phyloP scores from a whole-genome alignment of 1,140 invertebrate genomes.

The Diploscapter pachys region DNA sequence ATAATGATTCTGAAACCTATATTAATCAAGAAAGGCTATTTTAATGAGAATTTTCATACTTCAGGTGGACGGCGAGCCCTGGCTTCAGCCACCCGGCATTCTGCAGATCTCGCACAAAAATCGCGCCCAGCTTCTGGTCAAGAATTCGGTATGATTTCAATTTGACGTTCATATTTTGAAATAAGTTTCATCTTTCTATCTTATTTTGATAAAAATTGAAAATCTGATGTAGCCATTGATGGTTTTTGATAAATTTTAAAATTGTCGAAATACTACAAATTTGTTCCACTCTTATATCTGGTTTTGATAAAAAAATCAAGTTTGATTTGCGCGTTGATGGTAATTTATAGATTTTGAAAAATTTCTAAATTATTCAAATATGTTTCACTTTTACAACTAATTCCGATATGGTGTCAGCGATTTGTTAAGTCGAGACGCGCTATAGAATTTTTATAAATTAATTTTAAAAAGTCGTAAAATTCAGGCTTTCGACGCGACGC shows the following conservation, averaged over 20 bases:
- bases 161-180: conserved; percentile 19
- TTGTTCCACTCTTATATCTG: too few species aligned
- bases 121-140: conserved; percentile 86
- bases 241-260: not conserved
- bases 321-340: too few species aligned
- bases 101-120: conserved; percentile 94
- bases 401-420: not conserved
- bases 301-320: too few species aligned
- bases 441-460: not conserved
- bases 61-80: conserved; percentile 87
- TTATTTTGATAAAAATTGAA: not conserved
- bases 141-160: conserved; percentile 70
- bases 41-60: not conserved
- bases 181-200: not conserved
- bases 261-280: too few species aligned
- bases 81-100: conserved; percentile 93
- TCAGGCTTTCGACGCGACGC: conserved; percentile 77
- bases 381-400: not conserved
- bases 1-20: conserved; percentile 60
- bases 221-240: not conserved
- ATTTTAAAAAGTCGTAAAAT: not conserved
- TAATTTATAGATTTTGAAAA: too few species aligned
- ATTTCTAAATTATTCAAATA: too few species aligned
- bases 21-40: conserved; percentile 69
- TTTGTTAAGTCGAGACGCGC: too few species aligned